Conservation (phyloP, 2,113 vertebrate genomes). For the Lamprotornis superbus region DNA sequence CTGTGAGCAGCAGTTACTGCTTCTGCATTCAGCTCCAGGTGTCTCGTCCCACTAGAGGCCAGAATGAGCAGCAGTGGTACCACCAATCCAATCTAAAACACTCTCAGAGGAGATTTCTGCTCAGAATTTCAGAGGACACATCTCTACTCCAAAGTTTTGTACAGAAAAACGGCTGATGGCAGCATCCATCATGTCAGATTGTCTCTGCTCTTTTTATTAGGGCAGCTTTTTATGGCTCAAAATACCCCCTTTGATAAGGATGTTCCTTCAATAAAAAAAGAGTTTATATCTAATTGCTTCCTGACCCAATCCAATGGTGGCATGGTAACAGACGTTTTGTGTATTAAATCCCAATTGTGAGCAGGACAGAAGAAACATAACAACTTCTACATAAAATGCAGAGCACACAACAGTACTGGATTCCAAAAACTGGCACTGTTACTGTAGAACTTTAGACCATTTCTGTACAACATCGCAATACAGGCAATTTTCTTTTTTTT, state of each 20-base stretch:
- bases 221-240: background rate
- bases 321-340: background rate
- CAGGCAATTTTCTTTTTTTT: rapidly evolving
- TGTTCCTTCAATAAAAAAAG: background rate
- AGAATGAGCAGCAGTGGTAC: background rate
- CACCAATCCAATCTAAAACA: background rate
- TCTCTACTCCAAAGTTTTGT: background rate
- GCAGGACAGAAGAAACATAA: background rate
- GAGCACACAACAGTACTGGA: background rate
- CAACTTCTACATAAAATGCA: background rate
- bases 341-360: background rate
- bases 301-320: background rate
- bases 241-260: background rate
- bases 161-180: background rate
- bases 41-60: background rate
- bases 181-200: background rate
- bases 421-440: background rate
- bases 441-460: background rate
- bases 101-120: background rate
- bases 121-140: background rate
- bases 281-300: background rate
- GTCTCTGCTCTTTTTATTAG: background rate
- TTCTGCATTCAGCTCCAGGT: background rate
- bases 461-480: background rate
- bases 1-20: background rate